Evolutionary conservation across 2,113 vertebrate genomes (phyloP), one percentile per base, ranked within the genome.

Genomic region (Balaenoptera acutorostrata): DNA sequence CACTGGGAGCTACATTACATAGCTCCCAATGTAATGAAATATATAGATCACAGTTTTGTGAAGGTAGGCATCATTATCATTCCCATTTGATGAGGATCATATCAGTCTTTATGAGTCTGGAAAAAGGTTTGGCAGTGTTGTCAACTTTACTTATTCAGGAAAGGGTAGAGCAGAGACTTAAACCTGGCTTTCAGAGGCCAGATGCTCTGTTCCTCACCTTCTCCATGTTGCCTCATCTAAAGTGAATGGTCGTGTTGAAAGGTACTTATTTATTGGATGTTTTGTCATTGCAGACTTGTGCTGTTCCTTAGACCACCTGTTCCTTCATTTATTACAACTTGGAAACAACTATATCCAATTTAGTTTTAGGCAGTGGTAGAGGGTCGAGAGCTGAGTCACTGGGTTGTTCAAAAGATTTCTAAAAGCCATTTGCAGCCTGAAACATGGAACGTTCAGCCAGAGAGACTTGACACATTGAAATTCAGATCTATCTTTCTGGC

Each of bases 331-430:
- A 66, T 55, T 92, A 55, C 69, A 87, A 71, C 41, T 71, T 96
- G 25, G 41, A 66, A 95, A 86, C 55, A 90, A 93, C 94, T 84
- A 92, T 55, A 92, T 91, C 71, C 80, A 75, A 55, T 94, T 64
- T 80, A 69, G 21, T 85, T n/a, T 84, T 57, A 95, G 90, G 33
- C 61, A 88, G 17, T 72, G 18, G 44, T 71, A 78, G 57, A 74
- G 91, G 23, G 52, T 93, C 64, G 71, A 87, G 12, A 78, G 11
- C 88, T 90, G 96, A 97, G 80, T 90, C 71, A 85, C 97, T 86
- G 93, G 97, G 92, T 96, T 93, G 97, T 93, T 98, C 49, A 90
- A 93, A 98, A 97, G 93, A 95, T 98, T 98, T 98, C 95, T 98
- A 96, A 98, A 98, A 98, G 96, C 97, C 94, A 95, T 97, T 97